These are phyloP conservation scores for Lepas anatifera DNA, from an alignment of 2,888 invertebrate genomes.

Conservation along the genomic window DNA sequence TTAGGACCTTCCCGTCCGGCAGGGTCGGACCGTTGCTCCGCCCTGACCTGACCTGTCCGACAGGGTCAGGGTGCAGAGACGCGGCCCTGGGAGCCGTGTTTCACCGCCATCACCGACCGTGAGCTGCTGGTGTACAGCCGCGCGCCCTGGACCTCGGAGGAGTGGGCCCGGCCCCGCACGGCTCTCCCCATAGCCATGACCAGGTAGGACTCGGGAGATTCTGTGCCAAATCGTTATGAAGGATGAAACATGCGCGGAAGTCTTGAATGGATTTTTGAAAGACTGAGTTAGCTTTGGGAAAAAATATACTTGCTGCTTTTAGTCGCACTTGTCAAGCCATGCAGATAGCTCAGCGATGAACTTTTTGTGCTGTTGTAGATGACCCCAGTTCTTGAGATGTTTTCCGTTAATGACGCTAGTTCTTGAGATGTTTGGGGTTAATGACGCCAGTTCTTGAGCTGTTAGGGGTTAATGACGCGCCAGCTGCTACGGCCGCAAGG, in stretches of 20 bases:
- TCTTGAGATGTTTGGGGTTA: too few relatives aligned
- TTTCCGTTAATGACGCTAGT: too few relatives aligned
- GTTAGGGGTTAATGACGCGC: too few relatives aligned
- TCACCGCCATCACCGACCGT: constrained; percentile 87
- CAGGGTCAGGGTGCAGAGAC: not conserved
- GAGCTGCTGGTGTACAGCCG: constrained; percentile 90
- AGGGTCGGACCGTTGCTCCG: too few relatives aligned
- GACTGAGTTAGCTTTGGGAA: too few relatives aligned
- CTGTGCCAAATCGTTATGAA: too few relatives aligned
- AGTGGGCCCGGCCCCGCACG: constrained; percentile 86
- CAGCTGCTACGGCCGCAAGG: too few relatives aligned
- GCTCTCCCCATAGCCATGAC: constrained; percentile 82
- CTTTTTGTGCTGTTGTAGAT: not conserved
- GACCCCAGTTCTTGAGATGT: too few relatives aligned
- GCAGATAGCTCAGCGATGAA: not conserved
- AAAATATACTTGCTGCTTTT: too few relatives aligned
- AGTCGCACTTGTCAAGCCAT: not conserved
- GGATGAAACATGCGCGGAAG: too few relatives aligned
- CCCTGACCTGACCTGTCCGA: not conserved
- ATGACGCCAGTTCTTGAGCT: too few relatives aligned
- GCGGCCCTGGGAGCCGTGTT: constrained; percentile 79
- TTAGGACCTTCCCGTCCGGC: not conserved
- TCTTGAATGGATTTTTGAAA: too few relatives aligned
- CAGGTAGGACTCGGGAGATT: constrained; percentile 36
- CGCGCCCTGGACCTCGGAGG: constrained; percentile 91